Evolutionary conservation across 2,888 invertebrate genomes (phyloP), one percentile per base, ranked within the genome.

Genomic region (Bellardia pandia): DNA sequence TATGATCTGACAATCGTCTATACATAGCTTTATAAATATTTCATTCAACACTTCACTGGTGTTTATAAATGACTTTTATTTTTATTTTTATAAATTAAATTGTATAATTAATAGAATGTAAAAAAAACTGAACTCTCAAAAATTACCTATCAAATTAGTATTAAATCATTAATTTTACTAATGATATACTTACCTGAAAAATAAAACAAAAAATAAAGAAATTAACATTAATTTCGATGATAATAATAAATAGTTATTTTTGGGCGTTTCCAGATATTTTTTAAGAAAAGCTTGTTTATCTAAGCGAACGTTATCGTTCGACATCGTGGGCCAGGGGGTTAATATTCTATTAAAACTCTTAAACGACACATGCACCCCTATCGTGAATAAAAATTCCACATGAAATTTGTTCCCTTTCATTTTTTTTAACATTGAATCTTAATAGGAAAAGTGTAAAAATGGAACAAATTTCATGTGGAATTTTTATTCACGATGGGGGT

Each of bases 61-160:
- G 72, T 11, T 69, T 48, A 23, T 48, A 9, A 68, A 45, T 45
- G 13, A 45, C 13, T 45, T 51, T 58, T 58, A 58, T 58, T 51
- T 51, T 37, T 71, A 53, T 9, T 14, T 0, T 14, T 5, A 14
- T n/a, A n/a, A 23, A 23, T 9, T 56, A 16, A 56, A 56, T 3
- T 11, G 4, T 71, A 23, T 71, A 56, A 56, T 51, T 72, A 14
- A 14, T 40, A 11, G 5, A 71, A 53, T 53, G 51, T 2, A 16
- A 16, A 71, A 51, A n/a, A n/a, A n/a, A 53, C 3, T 42, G 14
- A 66, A 77, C 53, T 56, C 69, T 79, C 37, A 68, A 79, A 69
- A 69, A 69, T 79, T 79, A 79, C 58, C 78, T 60, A 60, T 51
- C 40, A 48, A 33, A n/a, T 45, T 48, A 45, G 11, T 45, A 45